phyloP scores from a whole-genome alignment of 2,797 vertebrate genomes.

The Artibeus jamaicensis region DNA sequence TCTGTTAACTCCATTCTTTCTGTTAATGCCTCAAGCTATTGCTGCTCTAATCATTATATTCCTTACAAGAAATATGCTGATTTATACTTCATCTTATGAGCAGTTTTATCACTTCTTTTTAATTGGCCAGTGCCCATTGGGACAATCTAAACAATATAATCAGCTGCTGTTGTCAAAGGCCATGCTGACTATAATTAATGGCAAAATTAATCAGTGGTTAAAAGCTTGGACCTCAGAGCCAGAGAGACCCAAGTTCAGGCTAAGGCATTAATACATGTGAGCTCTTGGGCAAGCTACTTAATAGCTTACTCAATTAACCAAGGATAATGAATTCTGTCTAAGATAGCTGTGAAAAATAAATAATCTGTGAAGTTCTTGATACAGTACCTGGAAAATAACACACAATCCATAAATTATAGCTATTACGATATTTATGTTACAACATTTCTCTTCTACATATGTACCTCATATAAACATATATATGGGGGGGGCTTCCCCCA shows the following conservation, averaged over 20 bases:
- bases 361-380: not conserved
- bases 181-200: not conserved
- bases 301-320: not conserved
- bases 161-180: not conserved
- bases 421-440: not conserved
- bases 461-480: too few species aligned
- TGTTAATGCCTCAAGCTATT: not conserved
- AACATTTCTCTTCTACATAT: not conserved
- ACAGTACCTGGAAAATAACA: not conserved
- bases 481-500: too few species aligned
- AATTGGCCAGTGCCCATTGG: not conserved
- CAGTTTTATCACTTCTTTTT: not conserved
- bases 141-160: constrained; percentile 7
- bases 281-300: not conserved
- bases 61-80: constrained; percentile 23
- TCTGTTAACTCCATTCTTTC: not conserved
- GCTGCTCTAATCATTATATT: not conserved
- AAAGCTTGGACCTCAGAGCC: not conserved
- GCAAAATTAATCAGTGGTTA: constrained; percentile 28
- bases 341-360: not conserved
- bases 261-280: constrained; percentile 33
- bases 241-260: not conserved
- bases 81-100: not conserved
- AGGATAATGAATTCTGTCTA: not conserved
- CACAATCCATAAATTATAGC: not conserved